phyloP scores from a whole-genome alignment of 2,797 vertebrate species.

The Linurgus olivaceus region DNA sequence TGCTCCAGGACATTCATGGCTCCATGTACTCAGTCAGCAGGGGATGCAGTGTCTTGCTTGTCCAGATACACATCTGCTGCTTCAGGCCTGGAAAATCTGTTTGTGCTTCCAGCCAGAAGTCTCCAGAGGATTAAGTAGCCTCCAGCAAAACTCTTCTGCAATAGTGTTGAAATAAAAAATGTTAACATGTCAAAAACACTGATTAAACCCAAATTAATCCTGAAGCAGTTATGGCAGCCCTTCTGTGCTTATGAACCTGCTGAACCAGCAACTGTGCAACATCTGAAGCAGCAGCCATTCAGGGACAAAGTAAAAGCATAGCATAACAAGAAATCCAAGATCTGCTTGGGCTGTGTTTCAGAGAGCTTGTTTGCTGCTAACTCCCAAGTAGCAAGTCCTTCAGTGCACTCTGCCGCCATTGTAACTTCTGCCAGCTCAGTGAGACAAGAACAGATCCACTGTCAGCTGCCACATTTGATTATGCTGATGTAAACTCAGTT shows the following conservation, averaged over 20 bases:
- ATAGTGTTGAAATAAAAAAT: constrained; percentile 33
- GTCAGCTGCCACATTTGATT: neutral
- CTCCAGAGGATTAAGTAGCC: neutral
- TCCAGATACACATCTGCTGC: neutral
- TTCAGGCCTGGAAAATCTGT: neutral
- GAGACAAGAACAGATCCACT: neutral
- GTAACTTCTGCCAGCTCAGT: neutral
- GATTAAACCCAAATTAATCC: constrained; percentile 22
- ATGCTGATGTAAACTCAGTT: neutral
- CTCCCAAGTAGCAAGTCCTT: neutral
- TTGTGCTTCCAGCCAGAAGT: neutral
- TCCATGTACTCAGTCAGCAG: neutral
- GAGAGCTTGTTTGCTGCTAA: neutral
- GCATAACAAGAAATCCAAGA: neutral
- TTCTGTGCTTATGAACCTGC: neutral
- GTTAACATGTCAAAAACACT: neutral
- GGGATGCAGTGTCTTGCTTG: neutral
- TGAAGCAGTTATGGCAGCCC: neutral
- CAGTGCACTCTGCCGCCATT: neutral
- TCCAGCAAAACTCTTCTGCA: constrained; percentile 3
- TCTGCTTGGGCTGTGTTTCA: neutral
- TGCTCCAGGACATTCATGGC: neutral
- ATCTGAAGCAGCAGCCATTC: neutral
- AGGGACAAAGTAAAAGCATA: neutral
- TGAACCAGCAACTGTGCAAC: neutral